Percentiles rank a stretch among this genome's conserved stretches.
These are phyloP conservation scores for Epizoanthus stellaris DNA, from an alignment of 92 coral and sea anemone genomes.

Conservation along the genomic window DNA sequence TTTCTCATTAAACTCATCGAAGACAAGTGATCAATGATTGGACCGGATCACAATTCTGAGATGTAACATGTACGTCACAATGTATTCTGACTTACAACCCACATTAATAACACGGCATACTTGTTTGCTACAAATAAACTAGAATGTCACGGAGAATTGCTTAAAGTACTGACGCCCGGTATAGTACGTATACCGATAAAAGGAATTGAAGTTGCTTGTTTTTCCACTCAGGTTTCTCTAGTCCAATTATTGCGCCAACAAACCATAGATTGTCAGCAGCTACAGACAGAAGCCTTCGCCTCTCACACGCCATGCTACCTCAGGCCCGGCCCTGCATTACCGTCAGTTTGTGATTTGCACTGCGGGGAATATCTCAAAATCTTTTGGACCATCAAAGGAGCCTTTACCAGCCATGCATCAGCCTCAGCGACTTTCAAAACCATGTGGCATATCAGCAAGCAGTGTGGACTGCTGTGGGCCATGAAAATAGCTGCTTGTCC, in stretches of 20 bases:
- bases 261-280: constrained; percentile 26
- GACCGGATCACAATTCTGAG: no score
- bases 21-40: no score
- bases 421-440: constrained; percentile 19
- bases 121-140: no score
- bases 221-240: constrained; percentile 38
- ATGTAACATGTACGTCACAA: no score
- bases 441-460: constrained; percentile 32
- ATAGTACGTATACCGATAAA: no score
- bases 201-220: no score
- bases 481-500: constrained; percentile 33
- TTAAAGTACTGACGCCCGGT: no score
- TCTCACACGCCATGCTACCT: constrained; percentile 61
- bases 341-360: constrained; percentile 40
- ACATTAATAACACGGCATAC: no score
- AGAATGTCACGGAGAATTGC: no score
- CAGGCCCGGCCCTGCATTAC: constrained; percentile 38
- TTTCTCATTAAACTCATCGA: no score
- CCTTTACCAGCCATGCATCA: constrained; percentile 23
- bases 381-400: constrained; percentile 60
- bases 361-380: constrained; percentile 27
- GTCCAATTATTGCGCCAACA: constrained; percentile 7
- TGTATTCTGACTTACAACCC: no score
- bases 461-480: constrained; percentile 29
- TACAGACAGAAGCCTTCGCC: constrained; percentile 38